Evolutionary conservation across 2,888 invertebrate genomes (phyloP).

Genomic region (Protula sp.): DNA sequence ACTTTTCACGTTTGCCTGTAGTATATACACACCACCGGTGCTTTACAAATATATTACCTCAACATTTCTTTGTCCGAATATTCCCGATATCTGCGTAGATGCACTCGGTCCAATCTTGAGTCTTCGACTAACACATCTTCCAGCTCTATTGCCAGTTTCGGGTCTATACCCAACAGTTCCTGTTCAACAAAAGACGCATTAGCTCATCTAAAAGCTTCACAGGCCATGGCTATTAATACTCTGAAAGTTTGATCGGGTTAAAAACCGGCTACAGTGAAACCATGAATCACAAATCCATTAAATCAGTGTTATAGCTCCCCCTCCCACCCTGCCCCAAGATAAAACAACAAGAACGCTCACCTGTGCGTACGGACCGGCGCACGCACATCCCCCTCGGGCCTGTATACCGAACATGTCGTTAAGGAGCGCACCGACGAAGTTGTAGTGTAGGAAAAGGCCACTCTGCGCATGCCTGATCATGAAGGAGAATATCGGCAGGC

Average conservation of each 20-base stretch:
- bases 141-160: constrained; percentile 69
- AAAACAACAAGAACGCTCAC: too few relatives aligned
- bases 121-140: constrained; percentile 67
- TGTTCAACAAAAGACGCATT: constrained; percentile 50
- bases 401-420: constrained; percentile 91
- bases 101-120: constrained; percentile 58
- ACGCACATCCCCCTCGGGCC: constrained; percentile 60
- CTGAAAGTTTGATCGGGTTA: too few relatives aligned
- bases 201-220: not conserved
- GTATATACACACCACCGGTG: too few relatives aligned
- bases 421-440: constrained; percentile 77
- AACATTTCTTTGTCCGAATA: constrained; percentile 65
- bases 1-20: too few relatives aligned
- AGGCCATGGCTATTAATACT: too few relatives aligned
- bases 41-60: constrained; percentile 57
- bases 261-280: too few relatives aligned
- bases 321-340: too few relatives aligned
- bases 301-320: too few relatives aligned
- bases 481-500: constrained; percentile 77
- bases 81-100: constrained; percentile 57
- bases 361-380: constrained; percentile 74
- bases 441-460: constrained; percentile 79
- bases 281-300: too few relatives aligned
- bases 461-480: constrained; percentile 71
- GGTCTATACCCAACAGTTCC: constrained; percentile 77